Evolutionary conservation across 2,888 invertebrate genomes (phyloP).

Genomic region (Antheraea assamensis): DNA sequence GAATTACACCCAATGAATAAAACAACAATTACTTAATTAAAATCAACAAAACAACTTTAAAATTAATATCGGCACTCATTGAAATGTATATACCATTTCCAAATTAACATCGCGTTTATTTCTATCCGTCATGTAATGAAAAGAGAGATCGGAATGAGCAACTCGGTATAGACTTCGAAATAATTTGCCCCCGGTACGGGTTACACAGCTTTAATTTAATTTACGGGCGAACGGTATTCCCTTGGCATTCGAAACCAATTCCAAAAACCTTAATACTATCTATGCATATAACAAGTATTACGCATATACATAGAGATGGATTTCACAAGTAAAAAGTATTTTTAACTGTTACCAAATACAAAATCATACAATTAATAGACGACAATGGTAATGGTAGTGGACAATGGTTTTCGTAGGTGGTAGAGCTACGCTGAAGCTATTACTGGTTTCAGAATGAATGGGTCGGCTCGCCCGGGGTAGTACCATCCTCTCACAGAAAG

Average conservation of each 20-base stretch:
- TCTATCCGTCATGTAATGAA: not conserved
- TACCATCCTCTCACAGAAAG: too few relatives aligned
- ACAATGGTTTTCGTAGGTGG: too few relatives aligned
- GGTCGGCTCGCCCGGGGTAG: too few relatives aligned
- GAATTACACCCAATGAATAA: not conserved
- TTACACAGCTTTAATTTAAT: constrained; percentile 8
- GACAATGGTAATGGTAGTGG: too few relatives aligned
- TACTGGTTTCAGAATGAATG: too few relatives aligned
- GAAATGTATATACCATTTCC: not conserved
- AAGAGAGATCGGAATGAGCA: not conserved
- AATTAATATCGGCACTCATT: not conserved
- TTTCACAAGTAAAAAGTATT: not conserved
- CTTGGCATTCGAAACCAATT: not conserved
- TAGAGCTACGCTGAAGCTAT: too few relatives aligned
- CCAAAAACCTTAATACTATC: not conserved
- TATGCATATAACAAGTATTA: not conserved
- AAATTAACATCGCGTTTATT: constrained; percentile 1
- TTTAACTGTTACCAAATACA: not conserved
- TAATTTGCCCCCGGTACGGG: constrained; percentile 2
- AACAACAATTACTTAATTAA: not conserved
- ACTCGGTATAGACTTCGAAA: not conserved
- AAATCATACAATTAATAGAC: too few relatives aligned
- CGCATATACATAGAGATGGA: not conserved
- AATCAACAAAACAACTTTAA: not conserved
- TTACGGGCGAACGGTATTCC: not conserved